Evolutionary conservation across 2,797 vertebrate genomes (phyloP).

Genomic region (Microctenopoma steveboyesi): DNA sequence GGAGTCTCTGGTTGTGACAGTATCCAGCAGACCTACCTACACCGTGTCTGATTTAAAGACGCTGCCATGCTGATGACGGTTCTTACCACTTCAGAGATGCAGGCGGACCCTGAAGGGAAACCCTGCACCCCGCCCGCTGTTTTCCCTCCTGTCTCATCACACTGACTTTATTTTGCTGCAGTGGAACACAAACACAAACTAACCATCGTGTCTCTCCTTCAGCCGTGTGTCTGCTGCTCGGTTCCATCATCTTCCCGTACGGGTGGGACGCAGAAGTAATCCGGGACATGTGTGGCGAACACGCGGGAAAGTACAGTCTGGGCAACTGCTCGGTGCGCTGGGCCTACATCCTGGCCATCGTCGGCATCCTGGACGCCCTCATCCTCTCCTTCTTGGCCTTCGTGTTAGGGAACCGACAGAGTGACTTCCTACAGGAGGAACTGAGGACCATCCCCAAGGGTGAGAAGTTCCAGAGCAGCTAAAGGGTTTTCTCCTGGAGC

Average conservation of each 20-base stretch:
- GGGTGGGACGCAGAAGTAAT: constrained; percentile 94
- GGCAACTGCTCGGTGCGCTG: constrained; percentile 94
- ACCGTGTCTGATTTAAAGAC: no score
- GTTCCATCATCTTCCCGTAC: constrained; percentile 93
- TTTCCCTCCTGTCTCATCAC: background rate
- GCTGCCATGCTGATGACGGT: no score
- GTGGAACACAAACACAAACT: no score
- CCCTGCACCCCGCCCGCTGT: no score
- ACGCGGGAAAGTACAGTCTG: constrained; percentile 90
- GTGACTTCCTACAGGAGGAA: constrained; percentile 89
- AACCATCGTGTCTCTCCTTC: constrained; percentile 5
- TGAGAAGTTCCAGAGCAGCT: constrained; percentile 32
- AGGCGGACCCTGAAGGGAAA: no score
- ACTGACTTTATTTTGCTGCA: constrained; percentile 22
- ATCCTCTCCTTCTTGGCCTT: constrained; percentile 96
- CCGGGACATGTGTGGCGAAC: constrained; percentile 92
- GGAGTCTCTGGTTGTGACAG: no score
- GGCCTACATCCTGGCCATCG: constrained; percentile 94
- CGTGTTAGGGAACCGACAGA: constrained; percentile 93
- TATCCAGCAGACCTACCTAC: no score
- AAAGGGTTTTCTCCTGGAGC: no score
- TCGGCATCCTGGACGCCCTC: constrained; percentile 93
- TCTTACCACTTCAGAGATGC: no score
- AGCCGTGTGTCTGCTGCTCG: constrained; percentile 93
- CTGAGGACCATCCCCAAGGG: constrained; percentile 91